A percentile compares a stretch with the other conserved stretches of the same genome.
phyloP scores from a whole-genome alignment of 2,797 vertebrate species.

The Emys orbicularis region DNA sequence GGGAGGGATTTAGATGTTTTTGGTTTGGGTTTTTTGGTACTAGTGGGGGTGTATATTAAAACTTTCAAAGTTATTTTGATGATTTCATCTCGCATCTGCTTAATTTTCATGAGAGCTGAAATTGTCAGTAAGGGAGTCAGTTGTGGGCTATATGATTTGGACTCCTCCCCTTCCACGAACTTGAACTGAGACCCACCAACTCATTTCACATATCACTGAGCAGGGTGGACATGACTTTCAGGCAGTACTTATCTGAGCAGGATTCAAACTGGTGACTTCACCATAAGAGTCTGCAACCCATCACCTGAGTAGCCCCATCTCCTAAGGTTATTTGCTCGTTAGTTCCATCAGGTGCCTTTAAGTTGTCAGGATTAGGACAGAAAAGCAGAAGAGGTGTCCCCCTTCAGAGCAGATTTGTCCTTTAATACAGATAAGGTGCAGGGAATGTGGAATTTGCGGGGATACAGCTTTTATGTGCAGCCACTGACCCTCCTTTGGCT shows the following conservation, averaged over 20 bases:
- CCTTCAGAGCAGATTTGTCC: background rate
- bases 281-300: background rate
- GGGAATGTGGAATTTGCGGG: background rate
- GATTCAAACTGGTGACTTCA: conserved; percentile 6
- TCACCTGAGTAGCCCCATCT: background rate
- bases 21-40: conserved; percentile 46
- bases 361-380: background rate
- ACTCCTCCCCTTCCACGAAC: background rate
- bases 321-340: background rate
- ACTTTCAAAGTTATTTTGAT: conserved; percentile 60
- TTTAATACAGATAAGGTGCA: background rate
- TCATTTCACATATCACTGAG: background rate
- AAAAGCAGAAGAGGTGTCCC: background rate
- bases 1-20: conserved; percentile 42
- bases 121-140: conserved; percentile 24
- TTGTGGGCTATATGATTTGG: background rate
- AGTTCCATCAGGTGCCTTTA: background rate
- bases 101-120: conserved; percentile 45
- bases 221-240: background rate
- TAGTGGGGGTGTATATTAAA: conserved; percentile 60
- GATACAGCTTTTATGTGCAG: background rate
- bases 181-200: background rate
- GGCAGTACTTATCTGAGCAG: background rate
- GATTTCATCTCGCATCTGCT: conserved; percentile 54
- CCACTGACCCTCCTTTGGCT: background rate